Conservation (phyloP, 2,888 invertebrate species). For the Idaea biselata region DNA sequence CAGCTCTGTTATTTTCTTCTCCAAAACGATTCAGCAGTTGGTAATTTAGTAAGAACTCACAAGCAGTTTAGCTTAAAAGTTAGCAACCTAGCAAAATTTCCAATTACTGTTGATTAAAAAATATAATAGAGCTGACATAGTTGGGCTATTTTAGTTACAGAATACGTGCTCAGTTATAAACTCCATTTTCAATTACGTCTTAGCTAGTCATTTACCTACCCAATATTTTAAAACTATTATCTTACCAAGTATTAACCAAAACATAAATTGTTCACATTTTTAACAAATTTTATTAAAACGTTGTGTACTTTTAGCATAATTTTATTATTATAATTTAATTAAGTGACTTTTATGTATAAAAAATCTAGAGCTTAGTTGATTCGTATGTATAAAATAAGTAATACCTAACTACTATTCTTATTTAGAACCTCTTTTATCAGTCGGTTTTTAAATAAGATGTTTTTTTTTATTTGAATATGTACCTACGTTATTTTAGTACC, state of each 20-base stretch:
- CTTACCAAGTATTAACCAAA: slow-evolving; percentile 73
- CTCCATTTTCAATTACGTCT: not conserved
- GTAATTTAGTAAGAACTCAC: no score
- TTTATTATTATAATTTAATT: slow-evolving; percentile 41
- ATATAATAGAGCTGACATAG: no score
- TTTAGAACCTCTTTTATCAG: not conserved
- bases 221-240: slow-evolving; percentile 31
- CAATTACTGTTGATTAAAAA: no score
- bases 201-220: slow-evolving; percentile 1
- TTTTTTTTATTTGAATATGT: not conserved
- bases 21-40: no score
- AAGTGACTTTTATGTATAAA: slow-evolving; percentile 25
- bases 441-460: not conserved
- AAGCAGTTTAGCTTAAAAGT: no score
- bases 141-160: no score
- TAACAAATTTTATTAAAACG: slow-evolving; percentile 76
- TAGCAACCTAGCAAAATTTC: no score
- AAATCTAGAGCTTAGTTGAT: slow-evolving; percentile 10
- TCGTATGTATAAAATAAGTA: slow-evolving; percentile 19
- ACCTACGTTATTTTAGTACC: not conserved
- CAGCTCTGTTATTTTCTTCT: no score
- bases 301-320: slow-evolving; percentile 66
- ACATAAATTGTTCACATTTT: slow-evolving; percentile 66
- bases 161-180: not conserved
- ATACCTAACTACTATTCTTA: not conserved